Evolutionary conservation across 1,140 invertebrate genomes (phyloP).

Genomic region (Lycorma delicatula): DNA sequence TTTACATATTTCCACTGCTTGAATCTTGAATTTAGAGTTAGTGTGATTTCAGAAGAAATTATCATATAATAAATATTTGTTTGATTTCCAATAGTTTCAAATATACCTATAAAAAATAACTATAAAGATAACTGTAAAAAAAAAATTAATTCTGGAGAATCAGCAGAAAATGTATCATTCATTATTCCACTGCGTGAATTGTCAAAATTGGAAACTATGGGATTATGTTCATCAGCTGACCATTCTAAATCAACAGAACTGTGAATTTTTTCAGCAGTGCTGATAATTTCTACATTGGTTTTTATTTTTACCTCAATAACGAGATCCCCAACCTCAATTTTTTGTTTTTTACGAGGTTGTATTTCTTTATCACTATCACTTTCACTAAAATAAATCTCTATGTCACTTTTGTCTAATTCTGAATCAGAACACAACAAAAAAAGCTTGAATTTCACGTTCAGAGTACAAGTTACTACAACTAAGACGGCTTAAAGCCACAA

Average conservation of each 20-base stretch:
- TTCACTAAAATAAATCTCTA: not conserved
- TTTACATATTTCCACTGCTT: not conserved
- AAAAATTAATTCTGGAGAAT: not conserved
- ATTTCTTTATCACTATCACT: no score
- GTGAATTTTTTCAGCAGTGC: not conserved
- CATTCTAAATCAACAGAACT: not conserved
- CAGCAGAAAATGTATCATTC: not conserved
- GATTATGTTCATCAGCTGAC: not conserved
- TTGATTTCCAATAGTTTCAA: not conserved
- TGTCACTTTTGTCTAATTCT: not conserved
- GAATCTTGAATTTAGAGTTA: not conserved
- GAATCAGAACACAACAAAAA: slow-evolving; percentile 1
- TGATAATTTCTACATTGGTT: not conserved
- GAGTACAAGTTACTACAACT: not conserved
- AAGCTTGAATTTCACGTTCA: slow-evolving; percentile 3
- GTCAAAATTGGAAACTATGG: not conserved
- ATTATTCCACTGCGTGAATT: not conserved
- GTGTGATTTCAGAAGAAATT: not conserved
- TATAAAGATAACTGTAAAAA: not conserved
- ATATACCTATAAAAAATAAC: no score
- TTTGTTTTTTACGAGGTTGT: no score
- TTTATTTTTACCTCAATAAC: not conserved
- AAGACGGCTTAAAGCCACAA: not conserved
- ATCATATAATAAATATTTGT: not conserved
- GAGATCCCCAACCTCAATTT: no score